Percentiles rank a stretch among this genome's conserved stretches.
phyloP scores from a whole-genome alignment of 2,888 invertebrate genomes.

The Pheosia gnoma region DNA sequence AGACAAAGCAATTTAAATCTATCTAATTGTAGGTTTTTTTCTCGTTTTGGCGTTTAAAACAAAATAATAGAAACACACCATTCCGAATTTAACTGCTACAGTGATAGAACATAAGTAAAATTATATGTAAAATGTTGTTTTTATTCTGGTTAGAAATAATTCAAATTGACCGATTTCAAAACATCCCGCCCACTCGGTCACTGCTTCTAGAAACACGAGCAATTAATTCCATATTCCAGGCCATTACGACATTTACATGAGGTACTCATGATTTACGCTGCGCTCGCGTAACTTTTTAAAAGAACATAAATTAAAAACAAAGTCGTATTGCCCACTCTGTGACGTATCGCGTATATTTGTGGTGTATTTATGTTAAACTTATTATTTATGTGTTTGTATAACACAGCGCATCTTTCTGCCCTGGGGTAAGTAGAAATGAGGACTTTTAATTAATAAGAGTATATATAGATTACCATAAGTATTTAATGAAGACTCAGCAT shows the following conservation, averaged over 20 bases:
- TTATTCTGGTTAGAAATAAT: too few species aligned
- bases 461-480: not conserved
- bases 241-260: conserved; percentile 55
- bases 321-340: conserved; percentile 11
- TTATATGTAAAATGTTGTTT: too few species aligned
- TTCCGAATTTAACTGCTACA: too few species aligned
- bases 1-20: too few species aligned
- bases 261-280: conserved; percentile 45
- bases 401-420: not conserved
- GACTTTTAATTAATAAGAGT: not conserved
- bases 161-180: conserved; percentile 6
- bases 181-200: conserved; percentile 26
- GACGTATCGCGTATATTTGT: not conserved
- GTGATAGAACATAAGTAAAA: too few species aligned
- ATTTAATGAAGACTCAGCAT: not conserved
- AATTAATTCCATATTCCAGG: conserved; percentile 50
- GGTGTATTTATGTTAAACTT: not conserved
- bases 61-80: too few species aligned
- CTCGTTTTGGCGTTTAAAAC: too few species aligned
- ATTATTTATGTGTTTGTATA: not conserved
- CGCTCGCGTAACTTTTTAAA: conserved; percentile 16
- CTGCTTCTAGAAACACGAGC: conserved; percentile 37
- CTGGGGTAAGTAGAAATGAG: not conserved
- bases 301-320: conserved; percentile 26
- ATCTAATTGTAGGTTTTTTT: too few species aligned